A percentile compares a stretch with the other conserved stretches of the same genome.
Evolutionary conservation across 2,113 vertebrate genomes (phyloP).

Genomic region (Sphaerodactylus townsendi): DNA sequence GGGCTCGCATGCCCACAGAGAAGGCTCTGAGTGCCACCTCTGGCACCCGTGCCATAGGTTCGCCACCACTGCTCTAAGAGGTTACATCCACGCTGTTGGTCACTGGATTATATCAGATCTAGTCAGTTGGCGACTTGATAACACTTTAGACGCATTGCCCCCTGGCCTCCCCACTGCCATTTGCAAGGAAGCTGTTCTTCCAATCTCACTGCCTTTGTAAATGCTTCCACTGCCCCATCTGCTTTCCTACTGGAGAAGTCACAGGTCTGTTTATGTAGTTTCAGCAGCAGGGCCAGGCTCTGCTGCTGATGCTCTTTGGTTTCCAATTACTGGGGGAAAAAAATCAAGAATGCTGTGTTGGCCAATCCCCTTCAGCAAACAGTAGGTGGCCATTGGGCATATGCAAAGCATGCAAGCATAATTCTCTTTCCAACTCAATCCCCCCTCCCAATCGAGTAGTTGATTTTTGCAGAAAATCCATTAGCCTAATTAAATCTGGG

Average conservation of each 20-base stretch:
- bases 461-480: neutral
- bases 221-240: neutral
- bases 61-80: too few relatives aligned
- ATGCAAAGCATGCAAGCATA: neutral
- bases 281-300: neutral
- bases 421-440: neutral
- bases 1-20: too few relatives aligned
- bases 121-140: too few relatives aligned
- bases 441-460: neutral
- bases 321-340: neutral
- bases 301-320: neutral
- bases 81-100: too few relatives aligned
- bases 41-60: too few relatives aligned
- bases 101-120: too few relatives aligned
- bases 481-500: neutral
- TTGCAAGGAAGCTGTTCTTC: neutral
- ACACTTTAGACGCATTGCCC: too few relatives aligned
- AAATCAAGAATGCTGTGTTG: neutral
- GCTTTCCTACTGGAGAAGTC: neutral
- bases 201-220: neutral
- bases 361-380: neutral
- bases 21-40: too few relatives aligned
- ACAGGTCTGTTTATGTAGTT: neutral
- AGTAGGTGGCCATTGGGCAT: neutral
- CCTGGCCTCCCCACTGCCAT: neutral